Conservation (phyloP, 1,140 invertebrate genomes). For the Platyura marginata region DNA sequence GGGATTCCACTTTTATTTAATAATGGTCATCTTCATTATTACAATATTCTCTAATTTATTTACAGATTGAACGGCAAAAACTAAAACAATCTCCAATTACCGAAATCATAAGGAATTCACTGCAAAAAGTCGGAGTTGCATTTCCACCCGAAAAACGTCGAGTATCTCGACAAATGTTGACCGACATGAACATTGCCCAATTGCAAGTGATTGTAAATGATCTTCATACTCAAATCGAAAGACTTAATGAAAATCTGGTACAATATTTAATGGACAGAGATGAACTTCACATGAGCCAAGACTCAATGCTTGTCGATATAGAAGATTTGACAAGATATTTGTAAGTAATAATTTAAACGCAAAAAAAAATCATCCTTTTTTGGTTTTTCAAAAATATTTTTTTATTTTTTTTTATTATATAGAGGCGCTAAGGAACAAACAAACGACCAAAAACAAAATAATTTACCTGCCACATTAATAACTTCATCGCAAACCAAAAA, state of each 20-base stretch:
- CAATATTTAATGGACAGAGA: constrained; percentile 73
- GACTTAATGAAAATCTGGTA: constrained; percentile 73
- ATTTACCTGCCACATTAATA: neutral
- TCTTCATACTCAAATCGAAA: constrained; percentile 82
- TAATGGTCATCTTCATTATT: neutral
- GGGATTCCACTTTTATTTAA: constrained; percentile 16
- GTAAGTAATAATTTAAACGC: constrained; percentile 32
- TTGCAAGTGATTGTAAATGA: constrained; percentile 85
- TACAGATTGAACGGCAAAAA: constrained; percentile 48
- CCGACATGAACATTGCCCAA: constrained; percentile 87
- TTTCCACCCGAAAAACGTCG: constrained; percentile 62
- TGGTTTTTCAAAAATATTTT: neutral
- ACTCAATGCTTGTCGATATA: constrained; percentile 92
- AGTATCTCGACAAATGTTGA: constrained; percentile 63
- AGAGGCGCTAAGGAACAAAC: neutral
- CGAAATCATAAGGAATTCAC: constrained; percentile 57
- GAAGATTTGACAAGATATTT: constrained; percentile 86
- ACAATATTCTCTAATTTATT: constrained; percentile 3
- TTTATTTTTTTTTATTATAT: neutral
- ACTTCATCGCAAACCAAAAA: neutral
- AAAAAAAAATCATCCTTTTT: neutral
- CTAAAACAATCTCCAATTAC: constrained; percentile 69
- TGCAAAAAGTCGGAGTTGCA: constrained; percentile 67
- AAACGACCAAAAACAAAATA: neutral
- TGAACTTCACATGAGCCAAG: constrained; percentile 91